Base-by-base conservation (phyloP, 2,113 vertebrate genomes). In the Lepus americanus region DNA sequence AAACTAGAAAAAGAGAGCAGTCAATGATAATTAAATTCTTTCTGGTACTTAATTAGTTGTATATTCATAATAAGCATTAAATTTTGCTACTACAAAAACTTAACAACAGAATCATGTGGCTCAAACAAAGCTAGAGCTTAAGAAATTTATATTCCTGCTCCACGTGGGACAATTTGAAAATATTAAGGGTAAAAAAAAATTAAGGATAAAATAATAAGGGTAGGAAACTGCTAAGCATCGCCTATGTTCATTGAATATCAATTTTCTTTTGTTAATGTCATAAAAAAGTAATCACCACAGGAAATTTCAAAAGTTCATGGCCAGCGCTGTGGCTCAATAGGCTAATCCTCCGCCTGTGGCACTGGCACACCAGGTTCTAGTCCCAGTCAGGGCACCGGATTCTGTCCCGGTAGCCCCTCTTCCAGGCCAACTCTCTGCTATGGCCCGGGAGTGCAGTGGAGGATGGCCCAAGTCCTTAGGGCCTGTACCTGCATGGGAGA, bases 251-350 rank as follows among this genome's bases (percentile, higher is more conserved):
- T 84, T 59, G 25, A 92, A 84, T 96, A 77, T 1, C 19, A 53
- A 59, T 96, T 92, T 55, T 69, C 66, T 63, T 73, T 31, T 90
- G 12, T 16, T 79, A 66, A 92, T 79, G 14, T 31, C 25, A 16
- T 17, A 59, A 23, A 66, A 66, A 78, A 19, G 36, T 76, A 92
- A 92, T 87, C 77, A 61, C 25, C 64, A 51, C 22, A 76, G 70
- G 78, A 84, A 70, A 87, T 59, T 76, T 90, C 39, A 90, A 96
- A 94, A 51, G 9, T 39, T 95, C 8, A 8, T 55, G 55, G 55
- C 55, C 55, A 3, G 55, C 6, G 12, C 19, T 0, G 55, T 11
- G 13, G 55, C 55, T 17, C 55, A 16, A 2, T 59, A 59, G 55
- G 55, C 2, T 59, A 59, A 59, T 19, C 55, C 55, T 59, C 55